Base-by-base conservation (phyloP, 2,888 invertebrate genomes). In the Harmothoe impar region DNA sequence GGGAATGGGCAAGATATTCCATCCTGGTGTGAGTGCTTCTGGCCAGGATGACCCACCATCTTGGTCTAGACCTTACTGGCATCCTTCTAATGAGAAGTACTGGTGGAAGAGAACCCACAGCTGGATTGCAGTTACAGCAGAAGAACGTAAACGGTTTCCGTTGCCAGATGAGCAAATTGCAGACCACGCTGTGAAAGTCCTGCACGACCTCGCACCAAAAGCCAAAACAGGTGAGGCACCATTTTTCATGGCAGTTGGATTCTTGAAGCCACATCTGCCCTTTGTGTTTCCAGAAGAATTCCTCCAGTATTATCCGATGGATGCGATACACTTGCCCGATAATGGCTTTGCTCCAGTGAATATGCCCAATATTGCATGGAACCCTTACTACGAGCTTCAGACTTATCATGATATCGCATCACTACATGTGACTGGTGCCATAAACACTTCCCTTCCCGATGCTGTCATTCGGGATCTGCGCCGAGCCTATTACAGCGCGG, bases 41-140 rank as follows among this genome's bases (percentile, higher is more conserved):
- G 91, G 98, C 98, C 96, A 95, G 98, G 90, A 91, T 52, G 91
- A 91, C 51, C 91, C 91, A 0, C 85, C 89, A 17, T 91, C 91
- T 3, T 91, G 91, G 91, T 78, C 91, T 29, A 52, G 56, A 43
- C 91, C 91, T 17, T 91, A 88, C 52, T 91, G 51, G 91, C 89
- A 90, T 25, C 77, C 91, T n/a, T 89, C 92, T 29, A 91, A 78
- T 88, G 62, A 72, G 23, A 29, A 7, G 0, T 89, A 89, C 68
- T 91, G 91, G 91, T 54, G 52, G 77, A 52, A 33, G 3, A 20
- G 20, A 33, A 72, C 68, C 3, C 51, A 33, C 0, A 90, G 90
- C 68, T 91, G 91, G 91, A 52, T 84, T 5, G 91, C 91, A 25
- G 91, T 91, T 15, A n/a, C 78, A 23, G 33, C 20, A 3, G 84